Conservation (phyloP, 2,797 vertebrate genomes). For the Sparus aurata region DNA sequence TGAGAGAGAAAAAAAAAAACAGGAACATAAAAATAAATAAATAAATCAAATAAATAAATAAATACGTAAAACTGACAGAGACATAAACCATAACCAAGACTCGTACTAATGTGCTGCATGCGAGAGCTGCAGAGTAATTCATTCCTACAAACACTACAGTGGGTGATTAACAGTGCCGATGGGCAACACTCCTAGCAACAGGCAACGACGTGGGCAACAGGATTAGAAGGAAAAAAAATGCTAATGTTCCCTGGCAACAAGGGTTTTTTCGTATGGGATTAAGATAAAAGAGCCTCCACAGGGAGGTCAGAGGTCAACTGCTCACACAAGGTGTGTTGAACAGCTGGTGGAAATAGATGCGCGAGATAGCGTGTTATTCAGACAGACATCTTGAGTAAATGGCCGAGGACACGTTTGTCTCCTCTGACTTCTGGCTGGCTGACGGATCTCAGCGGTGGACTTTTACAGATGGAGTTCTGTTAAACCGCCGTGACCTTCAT, state of each 20-base stretch:
- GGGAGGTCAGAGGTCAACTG: constrained; percentile 40
- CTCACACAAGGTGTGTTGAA: neutral
- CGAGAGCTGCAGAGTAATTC: constrained; percentile 37
- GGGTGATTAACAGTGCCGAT: constrained; percentile 56
- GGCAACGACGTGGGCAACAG: constrained; percentile 57
- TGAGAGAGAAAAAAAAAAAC: neutral
- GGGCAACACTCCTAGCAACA: constrained; percentile 69
- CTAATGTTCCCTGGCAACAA: constrained; percentile 67
- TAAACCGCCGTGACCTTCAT: no score
- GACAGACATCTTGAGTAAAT: neutral
- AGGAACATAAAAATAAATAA: no score
- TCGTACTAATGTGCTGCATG: constrained; percentile 24
- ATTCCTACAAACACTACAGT: constrained; percentile 44
- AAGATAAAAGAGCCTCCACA: constrained; percentile 29
- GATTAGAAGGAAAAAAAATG: constrained; percentile 23
- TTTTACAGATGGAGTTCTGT: no score
- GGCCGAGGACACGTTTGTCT: neutral
- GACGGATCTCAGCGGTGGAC: neutral
- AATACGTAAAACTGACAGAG: constrained; percentile 21
- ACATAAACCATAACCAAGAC: constrained; percentile 40
- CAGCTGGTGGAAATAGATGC: constrained; percentile 6
- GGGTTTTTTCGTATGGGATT: constrained; percentile 36
- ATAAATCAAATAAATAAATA: neutral
- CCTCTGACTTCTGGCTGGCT: neutral
- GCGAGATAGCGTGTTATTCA: neutral